A percentile compares a stretch with the other conserved stretches of the same genome.
Conservation (phyloP, 2,113 vertebrate species). For the Dinomys branickii region DNA sequence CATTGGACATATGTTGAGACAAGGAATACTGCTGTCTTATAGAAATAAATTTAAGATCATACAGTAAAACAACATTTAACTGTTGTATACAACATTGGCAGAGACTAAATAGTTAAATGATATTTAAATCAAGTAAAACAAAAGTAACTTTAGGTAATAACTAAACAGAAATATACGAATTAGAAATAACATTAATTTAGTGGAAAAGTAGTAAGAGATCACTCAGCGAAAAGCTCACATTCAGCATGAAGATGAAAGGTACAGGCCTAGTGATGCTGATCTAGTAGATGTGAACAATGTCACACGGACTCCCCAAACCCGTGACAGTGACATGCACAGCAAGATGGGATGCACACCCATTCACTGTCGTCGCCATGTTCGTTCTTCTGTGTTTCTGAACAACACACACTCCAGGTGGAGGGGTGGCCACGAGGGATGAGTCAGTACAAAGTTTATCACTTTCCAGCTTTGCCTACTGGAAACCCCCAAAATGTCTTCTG, state of each 20-base stretch:
- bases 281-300: not conserved
- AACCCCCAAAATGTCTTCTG: not conserved
- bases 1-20: not conserved
- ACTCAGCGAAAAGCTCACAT: not conserved
- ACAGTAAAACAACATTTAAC: not conserved
- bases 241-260: not conserved
- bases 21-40: not conserved
- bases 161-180: not conserved
- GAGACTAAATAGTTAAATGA: constrained; percentile 8
- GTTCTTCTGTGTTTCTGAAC: not conserved
- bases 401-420: not conserved
- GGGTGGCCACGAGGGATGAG: not conserved
- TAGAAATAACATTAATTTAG: not conserved
- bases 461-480: not conserved
- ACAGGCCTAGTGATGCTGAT: not conserved
- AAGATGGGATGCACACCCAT: not conserved
- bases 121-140: constrained; percentile 24
- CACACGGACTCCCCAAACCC: not conserved
- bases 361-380: not conserved
- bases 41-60: not conserved
- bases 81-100: not conserved
- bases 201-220: not conserved
- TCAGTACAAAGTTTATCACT: constrained; percentile 19
- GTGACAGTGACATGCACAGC: not conserved
- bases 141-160: constrained; percentile 1